Evolutionary conservation across 2,888 invertebrate species (phyloP), one percentile per base, ranked within the genome.

Genomic region (Scaptomyza caliginosa): DNA sequence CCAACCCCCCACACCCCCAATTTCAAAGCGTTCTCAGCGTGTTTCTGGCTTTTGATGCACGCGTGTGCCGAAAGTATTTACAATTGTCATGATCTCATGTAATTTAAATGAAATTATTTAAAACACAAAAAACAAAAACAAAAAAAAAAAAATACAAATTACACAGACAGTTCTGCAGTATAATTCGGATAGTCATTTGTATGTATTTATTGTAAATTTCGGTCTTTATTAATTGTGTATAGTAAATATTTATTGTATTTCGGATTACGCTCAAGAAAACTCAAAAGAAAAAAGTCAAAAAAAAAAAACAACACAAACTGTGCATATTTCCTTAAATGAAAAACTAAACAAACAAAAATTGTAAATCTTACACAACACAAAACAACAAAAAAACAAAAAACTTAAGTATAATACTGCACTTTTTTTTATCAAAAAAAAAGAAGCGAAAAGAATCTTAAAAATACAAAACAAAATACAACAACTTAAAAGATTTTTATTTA

Each of bases 1-100:
- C 57, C 34, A 59, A 59, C 55, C 49, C 68, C 69, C 46, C 21
- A 8, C 10, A 54, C 56, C 10, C 49, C 56, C 36, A 67, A 72
- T 73, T 81, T 84, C 81, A 81, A 74, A 81, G 81, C 78, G 84
- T 84, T 81, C 84, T 81, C 81, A 81, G 74, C 77, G 83, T 80
- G 80, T 74, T 83, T 72, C 64, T 67, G 74, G 63, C 63, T 64
- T 65, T 50, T 58, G 77, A 43, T 66, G 84, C 75, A 67, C 77
- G 67, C 81, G 84, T 77, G 73, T 81, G 73, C 73, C 78, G 63
- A 78, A 78, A 81, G 81, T 81, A 81, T 81, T 80, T 70, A 77
- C 77, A 84, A 75, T 83, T 74, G 80, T 72, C 74, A 84, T 84
- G 81, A 81, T 81, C 81, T 81, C 81, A 81, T 81, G 67, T 81